Percentiles rank a stretch among this genome's conserved stretches.
Evolutionary conservation across 2,797 vertebrate species (phyloP).

Genomic region (Odontamblyopus rebecca): DNA sequence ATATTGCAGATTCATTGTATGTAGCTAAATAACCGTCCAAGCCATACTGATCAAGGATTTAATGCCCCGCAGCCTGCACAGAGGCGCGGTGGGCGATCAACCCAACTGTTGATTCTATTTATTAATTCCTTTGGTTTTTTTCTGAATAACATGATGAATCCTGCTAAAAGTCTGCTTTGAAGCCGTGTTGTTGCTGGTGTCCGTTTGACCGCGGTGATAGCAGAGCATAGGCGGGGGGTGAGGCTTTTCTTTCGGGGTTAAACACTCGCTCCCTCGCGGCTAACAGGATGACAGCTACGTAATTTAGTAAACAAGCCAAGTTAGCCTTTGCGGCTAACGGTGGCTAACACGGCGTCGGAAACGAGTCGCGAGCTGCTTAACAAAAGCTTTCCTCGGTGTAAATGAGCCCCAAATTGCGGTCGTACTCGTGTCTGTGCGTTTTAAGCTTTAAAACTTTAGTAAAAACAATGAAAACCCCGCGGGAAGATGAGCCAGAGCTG

Average conservation of each 20-base stretch:
- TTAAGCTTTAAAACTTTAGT: background rate
- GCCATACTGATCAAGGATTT: no score
- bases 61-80: no score
- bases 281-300: constrained; percentile 37
- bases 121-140: background rate
- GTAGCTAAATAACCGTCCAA: no score
- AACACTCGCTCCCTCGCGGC: constrained; percentile 2
- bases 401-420: fast-evolving
- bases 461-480: background rate
- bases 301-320: constrained; percentile 64
- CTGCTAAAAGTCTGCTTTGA: background rate
- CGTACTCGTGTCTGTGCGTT: fast-evolving
- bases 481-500: constrained; percentile 17
- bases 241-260: background rate
- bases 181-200: background rate
- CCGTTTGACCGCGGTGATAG: background rate
- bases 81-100: no score
- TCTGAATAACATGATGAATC: background rate
- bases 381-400: background rate
- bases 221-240: background rate
- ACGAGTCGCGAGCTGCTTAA: constrained; percentile 17
- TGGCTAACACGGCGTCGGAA: constrained; percentile 55
- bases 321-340: constrained; percentile 47
- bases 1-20: no score
- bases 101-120: constrained; percentile 4